A percentile compares a stretch with the other conserved stretches of the same genome.
These are phyloP conservation scores for Erethizon dorsatum DNA, from an alignment of 2,797 vertebrate species.

Conservation along the genomic window DNA sequence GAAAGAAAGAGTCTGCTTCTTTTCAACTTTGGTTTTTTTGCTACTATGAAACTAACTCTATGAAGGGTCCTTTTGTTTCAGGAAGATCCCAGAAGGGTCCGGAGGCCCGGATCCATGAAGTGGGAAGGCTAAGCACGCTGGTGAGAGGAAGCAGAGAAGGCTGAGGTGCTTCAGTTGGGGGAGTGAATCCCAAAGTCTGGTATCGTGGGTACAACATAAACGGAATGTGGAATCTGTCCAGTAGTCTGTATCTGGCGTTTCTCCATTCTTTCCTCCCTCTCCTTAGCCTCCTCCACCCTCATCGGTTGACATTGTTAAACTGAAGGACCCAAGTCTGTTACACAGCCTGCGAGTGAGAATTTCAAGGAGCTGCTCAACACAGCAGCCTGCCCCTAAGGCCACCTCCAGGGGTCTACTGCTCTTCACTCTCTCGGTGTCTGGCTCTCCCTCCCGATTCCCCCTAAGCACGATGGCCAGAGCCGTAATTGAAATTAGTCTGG, in stretches of 20 bases:
- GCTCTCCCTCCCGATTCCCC: neutral
- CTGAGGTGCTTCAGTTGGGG: neutral
- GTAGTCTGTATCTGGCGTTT: neutral
- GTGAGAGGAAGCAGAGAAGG: neutral
- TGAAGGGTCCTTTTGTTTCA: neutral
- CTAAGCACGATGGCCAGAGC: neutral
- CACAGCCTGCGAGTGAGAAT: neutral
- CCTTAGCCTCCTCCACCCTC: neutral
- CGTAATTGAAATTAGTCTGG: no score
- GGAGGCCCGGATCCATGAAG: neutral
- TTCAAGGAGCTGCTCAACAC: neutral
- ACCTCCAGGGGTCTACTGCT: neutral
- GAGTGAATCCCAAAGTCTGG: neutral
- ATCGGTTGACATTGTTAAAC: neutral
- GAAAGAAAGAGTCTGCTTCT: neutral
- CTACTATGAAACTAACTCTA: constrained; percentile 19
- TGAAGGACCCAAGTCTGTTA: neutral
- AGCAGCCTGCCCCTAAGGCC: neutral
- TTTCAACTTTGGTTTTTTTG: constrained; percentile 29
- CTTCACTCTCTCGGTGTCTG: neutral
- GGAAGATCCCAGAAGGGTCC: neutral
- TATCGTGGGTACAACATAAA: neutral
- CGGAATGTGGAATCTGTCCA: neutral
- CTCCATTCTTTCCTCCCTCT: neutral
- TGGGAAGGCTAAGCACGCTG: neutral